A percentile compares a stretch with the other conserved stretches of the same genome.
Conservation (phyloP, 2,113 vertebrate genomes). For the Silurus asotus region DNA sequence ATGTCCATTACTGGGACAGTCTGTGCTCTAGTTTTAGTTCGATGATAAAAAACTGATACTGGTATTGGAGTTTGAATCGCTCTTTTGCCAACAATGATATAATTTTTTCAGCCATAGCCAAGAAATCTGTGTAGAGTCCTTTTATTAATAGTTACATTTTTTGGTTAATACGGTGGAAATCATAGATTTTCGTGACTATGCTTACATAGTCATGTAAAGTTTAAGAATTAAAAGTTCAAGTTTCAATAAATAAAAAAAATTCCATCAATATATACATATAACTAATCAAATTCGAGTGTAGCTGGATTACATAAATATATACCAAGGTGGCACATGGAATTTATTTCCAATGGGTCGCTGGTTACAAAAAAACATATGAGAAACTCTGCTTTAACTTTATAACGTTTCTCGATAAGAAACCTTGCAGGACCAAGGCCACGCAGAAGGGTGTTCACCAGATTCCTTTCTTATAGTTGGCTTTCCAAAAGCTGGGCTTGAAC, state of each 20-base stretch:
- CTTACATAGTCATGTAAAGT: background rate
- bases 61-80: background rate
- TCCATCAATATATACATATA: background rate
- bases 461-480: constrained; percentile 20
- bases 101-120: background rate
- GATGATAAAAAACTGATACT: background rate
- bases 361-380: background rate
- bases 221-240: background rate
- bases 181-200: background rate
- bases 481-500: background rate
- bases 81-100: background rate
- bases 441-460: constrained; percentile 5
- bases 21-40: background rate
- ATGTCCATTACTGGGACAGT: background rate
- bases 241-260: background rate
- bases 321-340: background rate
- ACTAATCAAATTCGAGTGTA: background rate
- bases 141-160: background rate
- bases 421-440: background rate
- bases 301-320: background rate
- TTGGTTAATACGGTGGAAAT: background rate
- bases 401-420: constrained; percentile 1
- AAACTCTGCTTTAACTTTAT: background rate
- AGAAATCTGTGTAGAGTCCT: background rate
- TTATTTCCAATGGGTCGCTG: background rate